phyloP scores from a whole-genome alignment of 2,797 vertebrate genomes.

The Buceros bicornis region DNA sequence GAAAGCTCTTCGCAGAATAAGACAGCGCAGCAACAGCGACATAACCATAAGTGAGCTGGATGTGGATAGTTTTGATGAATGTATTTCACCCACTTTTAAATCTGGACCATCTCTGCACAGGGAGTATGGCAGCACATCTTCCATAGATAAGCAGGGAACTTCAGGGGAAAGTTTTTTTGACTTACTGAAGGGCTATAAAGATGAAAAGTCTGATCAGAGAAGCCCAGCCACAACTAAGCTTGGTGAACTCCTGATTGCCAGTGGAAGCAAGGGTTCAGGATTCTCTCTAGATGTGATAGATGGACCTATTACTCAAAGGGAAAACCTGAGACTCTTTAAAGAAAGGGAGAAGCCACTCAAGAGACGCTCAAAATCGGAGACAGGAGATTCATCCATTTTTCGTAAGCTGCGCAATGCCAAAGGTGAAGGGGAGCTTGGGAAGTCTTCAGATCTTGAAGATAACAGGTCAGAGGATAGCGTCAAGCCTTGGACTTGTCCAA shows the following conservation, averaged over 20 bases:
- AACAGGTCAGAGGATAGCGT: conserved; percentile 87
- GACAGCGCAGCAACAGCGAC: conserved; percentile 96
- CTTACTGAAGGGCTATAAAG: conserved; percentile 92
- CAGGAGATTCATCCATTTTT: conserved; percentile 96
- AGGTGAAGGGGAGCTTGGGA: conserved; percentile 89
- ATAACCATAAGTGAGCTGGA: conserved; percentile 97
- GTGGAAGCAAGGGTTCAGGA: conserved; percentile 84
- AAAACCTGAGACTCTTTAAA: conserved; percentile 90
- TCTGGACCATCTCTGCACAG: conserved; percentile 91
- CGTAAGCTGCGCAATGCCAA: conserved; percentile 93
- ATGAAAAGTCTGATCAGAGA: conserved; percentile 89
- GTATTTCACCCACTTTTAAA: conserved; percentile 92
- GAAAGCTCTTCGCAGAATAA: conserved; percentile 88
- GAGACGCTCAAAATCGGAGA: conserved; percentile 95
- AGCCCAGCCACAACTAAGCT: conserved; percentile 88
- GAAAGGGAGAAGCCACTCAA: conserved; percentile 96
- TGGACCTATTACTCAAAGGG: conserved; percentile 86
- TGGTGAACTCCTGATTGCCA: conserved; percentile 87
- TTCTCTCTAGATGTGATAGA: conserved; percentile 88
- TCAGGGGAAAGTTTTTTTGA: conserved; percentile 95
- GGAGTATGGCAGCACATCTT: conserved; percentile 97
- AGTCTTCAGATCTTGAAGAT: conserved; percentile 92
- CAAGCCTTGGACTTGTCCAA: conserved; percentile 93
- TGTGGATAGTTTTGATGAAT: conserved; percentile 94
- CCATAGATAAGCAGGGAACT: conserved; percentile 95